A percentile compares a stretch with the other conserved stretches of the same genome.
Evolutionary conservation across 2,113 vertebrate genomes (phyloP).

Genomic region (Neodon shergylaensis): DNA sequence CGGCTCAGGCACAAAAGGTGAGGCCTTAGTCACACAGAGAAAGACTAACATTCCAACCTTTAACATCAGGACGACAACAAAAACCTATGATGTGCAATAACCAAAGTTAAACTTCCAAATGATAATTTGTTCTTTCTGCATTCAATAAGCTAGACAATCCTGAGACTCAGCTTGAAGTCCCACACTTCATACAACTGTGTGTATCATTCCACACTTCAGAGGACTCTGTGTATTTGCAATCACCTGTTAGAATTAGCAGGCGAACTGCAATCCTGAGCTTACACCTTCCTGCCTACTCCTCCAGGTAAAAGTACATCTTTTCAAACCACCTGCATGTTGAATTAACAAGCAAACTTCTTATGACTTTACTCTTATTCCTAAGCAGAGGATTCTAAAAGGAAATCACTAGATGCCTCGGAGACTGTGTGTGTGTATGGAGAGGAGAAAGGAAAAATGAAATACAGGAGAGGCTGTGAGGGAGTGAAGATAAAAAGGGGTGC

Average conservation of each 20-base stretch:
- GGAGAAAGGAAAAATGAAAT: neutral
- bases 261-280: neutral
- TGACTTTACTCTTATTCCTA: slow-evolving; percentile 36
- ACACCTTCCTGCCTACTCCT: neutral
- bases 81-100: neutral
- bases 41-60: neutral
- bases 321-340: neutral
- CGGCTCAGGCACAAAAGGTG: slow-evolving; percentile 50
- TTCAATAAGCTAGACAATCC: neutral
- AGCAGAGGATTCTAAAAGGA: neutral
- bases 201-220: neutral
- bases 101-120: slow-evolving; percentile 18
- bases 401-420: neutral
- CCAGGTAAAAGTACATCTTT: neutral
- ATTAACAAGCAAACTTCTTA: slow-evolving; percentile 57
- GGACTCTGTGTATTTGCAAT: neutral
- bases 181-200: neutral
- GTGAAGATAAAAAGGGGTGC: neutral
- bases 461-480: neutral
- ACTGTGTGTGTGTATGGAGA: neutral
- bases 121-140: slow-evolving; percentile 33
- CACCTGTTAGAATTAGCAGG: slow-evolving; percentile 2
- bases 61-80: neutral
- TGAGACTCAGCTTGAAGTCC: neutral
- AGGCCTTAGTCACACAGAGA: neutral